phyloP scores from a whole-genome alignment of 2,888 invertebrate species.

The Pherbina coryleti region DNA sequence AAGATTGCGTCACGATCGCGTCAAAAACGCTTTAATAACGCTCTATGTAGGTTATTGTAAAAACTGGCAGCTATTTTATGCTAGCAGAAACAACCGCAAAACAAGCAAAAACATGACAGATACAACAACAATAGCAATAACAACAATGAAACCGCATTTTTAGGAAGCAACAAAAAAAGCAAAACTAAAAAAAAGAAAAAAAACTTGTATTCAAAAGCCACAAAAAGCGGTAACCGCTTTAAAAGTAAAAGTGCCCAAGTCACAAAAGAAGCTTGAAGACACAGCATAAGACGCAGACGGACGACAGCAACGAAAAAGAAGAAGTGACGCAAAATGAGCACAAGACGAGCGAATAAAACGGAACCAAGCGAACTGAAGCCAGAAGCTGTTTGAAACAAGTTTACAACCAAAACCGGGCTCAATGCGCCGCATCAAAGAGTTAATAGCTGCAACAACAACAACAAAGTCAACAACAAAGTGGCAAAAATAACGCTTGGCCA shows the following conservation, averaged over 20 bases:
- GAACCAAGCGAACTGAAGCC: not conserved
- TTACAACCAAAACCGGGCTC: conserved; percentile 4
- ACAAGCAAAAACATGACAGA: not conserved
- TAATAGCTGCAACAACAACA: not conserved
- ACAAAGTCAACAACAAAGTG: not conserved
- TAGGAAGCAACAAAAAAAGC: not conserved
- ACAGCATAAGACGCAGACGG: not conserved
- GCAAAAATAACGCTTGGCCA: not conserved
- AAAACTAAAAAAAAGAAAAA: not conserved
- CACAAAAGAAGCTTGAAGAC: conserved; percentile 14
- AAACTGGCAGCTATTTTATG: conserved; percentile 19
- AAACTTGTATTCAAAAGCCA: conserved; percentile 9
- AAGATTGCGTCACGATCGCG: conserved; percentile 24
- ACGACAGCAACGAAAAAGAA: not conserved
- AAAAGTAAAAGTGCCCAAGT: conserved; percentile 39
- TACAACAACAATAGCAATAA: conserved; percentile 1
- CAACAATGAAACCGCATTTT: conserved; percentile 11
- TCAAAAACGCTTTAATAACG: conserved; percentile 9
- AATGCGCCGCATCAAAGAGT: not conserved
- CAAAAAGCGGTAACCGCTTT: conserved; percentile 21
- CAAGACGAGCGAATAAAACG: not conserved
- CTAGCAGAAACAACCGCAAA: conserved; percentile 3
- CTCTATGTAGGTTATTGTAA: conserved; percentile 24
- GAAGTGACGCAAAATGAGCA: not conserved
- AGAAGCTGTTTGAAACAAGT: conserved; percentile 16